phyloP scores from a whole-genome alignment of 2,113 vertebrate genomes.

The Tympanuchus pallidicinctus region DNA sequence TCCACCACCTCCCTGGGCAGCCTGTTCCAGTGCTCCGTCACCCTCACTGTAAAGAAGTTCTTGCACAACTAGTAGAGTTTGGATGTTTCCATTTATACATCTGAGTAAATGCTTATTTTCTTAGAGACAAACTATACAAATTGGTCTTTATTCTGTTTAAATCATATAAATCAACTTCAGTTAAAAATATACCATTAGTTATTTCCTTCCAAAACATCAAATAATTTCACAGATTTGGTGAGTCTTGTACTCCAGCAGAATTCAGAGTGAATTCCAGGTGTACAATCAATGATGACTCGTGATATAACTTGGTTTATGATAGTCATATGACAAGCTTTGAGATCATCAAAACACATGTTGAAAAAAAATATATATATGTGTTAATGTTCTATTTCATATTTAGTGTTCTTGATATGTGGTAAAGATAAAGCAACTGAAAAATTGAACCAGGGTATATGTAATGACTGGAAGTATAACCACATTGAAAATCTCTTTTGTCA shows the following conservation, averaged over 20 bases:
- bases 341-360: background rate
- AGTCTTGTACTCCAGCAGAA: background rate
- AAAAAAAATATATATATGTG: background rate
- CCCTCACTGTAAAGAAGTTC: no score
- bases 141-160: background rate
- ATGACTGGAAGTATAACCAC: background rate
- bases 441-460: background rate
- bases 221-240: background rate
- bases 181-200: background rate
- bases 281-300: background rate
- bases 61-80: background rate
- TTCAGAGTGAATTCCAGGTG: background rate
- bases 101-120: background rate
- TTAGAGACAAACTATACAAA: background rate
- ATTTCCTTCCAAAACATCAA: background rate
- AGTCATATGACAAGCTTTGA: background rate
- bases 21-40: no score
- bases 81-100: background rate
- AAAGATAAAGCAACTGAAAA: background rate
- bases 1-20: no score
- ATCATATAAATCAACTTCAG: background rate
- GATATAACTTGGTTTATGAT: background rate
- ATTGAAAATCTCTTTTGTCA: background rate
- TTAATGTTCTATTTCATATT: background rate
- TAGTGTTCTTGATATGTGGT: background rate